Percentiles rank a stretch among this genome's conserved stretches.
Evolutionary conservation across 2,113 vertebrate genomes (phyloP).

Genomic region (Mus spicilegus): DNA sequence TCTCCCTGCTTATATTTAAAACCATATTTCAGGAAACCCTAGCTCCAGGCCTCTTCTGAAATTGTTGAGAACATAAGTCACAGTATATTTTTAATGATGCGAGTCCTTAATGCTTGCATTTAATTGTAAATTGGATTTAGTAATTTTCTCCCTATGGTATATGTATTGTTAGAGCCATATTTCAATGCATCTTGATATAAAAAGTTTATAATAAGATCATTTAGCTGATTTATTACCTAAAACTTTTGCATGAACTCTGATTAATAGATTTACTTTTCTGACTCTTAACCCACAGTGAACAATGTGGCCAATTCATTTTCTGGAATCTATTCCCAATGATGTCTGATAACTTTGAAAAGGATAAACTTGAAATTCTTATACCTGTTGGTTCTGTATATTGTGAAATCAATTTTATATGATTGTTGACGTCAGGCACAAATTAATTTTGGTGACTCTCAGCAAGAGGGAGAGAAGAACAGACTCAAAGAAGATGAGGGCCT

Average conservation of each 20-base stretch:
- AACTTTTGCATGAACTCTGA: not conserved
- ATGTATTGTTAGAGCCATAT: not conserved
- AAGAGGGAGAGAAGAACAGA: not conserved
- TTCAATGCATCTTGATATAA: constrained; percentile 1
- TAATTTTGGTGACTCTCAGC: not conserved
- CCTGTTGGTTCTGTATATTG: not conserved
- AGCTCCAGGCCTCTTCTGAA: constrained; percentile 54
- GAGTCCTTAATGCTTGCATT: not conserved
- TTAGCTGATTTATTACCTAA: not conserved
- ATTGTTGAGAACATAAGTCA: constrained; percentile 35
- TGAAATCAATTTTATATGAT: constrained; percentile 50
- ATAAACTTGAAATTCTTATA: not conserved
- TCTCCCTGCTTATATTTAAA: constrained; percentile 14
- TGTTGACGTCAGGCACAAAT: constrained; percentile 23
- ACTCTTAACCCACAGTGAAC: not conserved
- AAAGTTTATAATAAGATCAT: not conserved
- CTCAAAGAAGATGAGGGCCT: not conserved
- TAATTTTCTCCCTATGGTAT: not conserved
- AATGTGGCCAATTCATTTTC: not conserved
- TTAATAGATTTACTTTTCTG: not conserved
- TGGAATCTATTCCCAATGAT: not conserved
- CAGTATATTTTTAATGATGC: not conserved
- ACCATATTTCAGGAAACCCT: constrained; percentile 40
- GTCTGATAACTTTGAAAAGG: not conserved
- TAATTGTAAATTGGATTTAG: not conserved